Percentiles rank a stretch among this genome's conserved stretches.
Evolutionary conservation across 2,113 vertebrate genomes (phyloP).

Genomic region (Prunella himalayana): DNA sequence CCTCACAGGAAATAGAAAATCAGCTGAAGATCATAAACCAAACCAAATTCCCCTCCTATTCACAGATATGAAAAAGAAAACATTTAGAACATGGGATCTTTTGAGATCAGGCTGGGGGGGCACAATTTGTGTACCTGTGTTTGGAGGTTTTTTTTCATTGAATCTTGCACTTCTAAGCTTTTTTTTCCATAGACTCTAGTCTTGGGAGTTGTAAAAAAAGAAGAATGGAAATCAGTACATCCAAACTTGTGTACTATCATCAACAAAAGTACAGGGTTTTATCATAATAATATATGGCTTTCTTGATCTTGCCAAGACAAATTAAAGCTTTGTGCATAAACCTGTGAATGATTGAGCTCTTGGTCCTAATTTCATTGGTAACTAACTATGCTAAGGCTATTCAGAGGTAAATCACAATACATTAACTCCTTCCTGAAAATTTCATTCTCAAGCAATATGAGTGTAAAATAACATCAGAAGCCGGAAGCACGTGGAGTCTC

Average conservation of each 20-base stretch:
- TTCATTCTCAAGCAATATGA: background rate
- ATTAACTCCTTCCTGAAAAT: background rate
- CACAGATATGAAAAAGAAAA: background rate
- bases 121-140: fast-evolving
- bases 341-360: background rate
- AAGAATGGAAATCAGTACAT: background rate
- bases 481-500: fast-evolving
- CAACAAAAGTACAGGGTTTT: background rate
- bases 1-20: background rate
- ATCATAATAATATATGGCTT: background rate
- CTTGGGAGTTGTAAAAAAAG: background rate
- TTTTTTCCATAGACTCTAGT: background rate
- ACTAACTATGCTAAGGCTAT: background rate
- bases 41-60: background rate
- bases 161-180: background rate
- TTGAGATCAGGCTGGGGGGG: background rate
- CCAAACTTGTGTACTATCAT: background rate
- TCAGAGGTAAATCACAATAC: background rate
- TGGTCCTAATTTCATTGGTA: background rate
- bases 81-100: fast-evolving
- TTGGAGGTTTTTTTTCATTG: fast-evolving
- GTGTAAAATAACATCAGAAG: background rate
- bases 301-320: background rate
- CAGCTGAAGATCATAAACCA: background rate
- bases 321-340: background rate